A percentile compares a stretch with the other conserved stretches of the same genome.
These are phyloP conservation scores for Hipparchia semele DNA, from an alignment of 2,888 invertebrate genomes.

Conservation along the genomic window DNA sequence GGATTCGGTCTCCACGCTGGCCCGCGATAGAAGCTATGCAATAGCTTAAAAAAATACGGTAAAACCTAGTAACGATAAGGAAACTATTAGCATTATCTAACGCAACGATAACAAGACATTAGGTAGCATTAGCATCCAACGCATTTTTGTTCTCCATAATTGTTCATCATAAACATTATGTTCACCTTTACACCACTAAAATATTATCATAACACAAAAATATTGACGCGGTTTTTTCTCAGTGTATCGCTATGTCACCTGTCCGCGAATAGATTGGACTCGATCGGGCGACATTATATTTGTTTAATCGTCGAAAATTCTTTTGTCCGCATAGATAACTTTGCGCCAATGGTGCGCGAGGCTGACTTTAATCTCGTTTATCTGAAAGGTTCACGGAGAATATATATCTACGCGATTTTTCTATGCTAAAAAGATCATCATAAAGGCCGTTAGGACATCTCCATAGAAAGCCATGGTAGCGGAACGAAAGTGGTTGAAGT, in stretches of 20 bases:
- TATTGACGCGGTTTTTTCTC: constrained; percentile 11
- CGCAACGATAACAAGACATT: too few relatives aligned
- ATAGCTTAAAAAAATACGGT: too few relatives aligned
- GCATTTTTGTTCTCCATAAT: too few relatives aligned
- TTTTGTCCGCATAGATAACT: constrained; percentile 70
- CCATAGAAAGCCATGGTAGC: too few relatives aligned
- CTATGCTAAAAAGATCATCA: background rate
- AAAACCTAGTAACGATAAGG: too few relatives aligned
- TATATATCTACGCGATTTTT: background rate
- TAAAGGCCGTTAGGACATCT: too few relatives aligned
- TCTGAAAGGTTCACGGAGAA: constrained; percentile 11
- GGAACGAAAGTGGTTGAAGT: too few relatives aligned
- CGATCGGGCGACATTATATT: constrained; percentile 65
- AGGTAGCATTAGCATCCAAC: too few relatives aligned
- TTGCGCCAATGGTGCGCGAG: constrained; percentile 46
- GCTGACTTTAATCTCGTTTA: constrained; percentile 22
- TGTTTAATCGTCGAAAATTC: constrained; percentile 76
- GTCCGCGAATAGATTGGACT: constrained; percentile 63
- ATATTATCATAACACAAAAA: constrained; percentile 4
- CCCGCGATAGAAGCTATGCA: too few relatives aligned
- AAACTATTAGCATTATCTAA: too few relatives aligned
- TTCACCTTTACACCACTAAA: background rate
- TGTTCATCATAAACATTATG: too few relatives aligned
- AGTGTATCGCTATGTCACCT: constrained; percentile 66
- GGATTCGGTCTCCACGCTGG: too few relatives aligned